Percentiles rank a stretch among this genome's conserved stretches.
These are phyloP conservation scores for Poeciliopsis presidionis DNA, from an alignment of 2,797 vertebrate genomes.

Conservation along the genomic window DNA sequence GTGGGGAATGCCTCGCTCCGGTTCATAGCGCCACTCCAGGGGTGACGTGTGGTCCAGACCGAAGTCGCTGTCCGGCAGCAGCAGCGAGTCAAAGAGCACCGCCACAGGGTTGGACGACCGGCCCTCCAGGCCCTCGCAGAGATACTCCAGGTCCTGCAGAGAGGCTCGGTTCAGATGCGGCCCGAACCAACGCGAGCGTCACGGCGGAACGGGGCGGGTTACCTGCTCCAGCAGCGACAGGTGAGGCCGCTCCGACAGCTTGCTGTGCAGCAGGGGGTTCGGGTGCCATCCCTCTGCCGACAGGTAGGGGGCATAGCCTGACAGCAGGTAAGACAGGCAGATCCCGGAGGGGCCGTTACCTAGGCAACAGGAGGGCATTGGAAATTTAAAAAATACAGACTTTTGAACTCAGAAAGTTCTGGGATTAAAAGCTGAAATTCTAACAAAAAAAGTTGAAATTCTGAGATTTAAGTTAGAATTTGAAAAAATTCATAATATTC, in stretches of 20 bases:
- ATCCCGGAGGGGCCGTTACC: conserved; percentile 86
- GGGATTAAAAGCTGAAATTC: too few relatives aligned
- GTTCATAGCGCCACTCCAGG: conserved; percentile 79
- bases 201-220: neutral
- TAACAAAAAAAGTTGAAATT: too few relatives aligned
- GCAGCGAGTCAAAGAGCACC: conserved; percentile 85
- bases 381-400: too few relatives aligned
- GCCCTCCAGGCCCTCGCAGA: conserved; percentile 84
- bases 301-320: conserved; percentile 83
- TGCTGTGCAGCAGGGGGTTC: conserved; percentile 80
- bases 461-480: too few relatives aligned
- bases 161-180: neutral
- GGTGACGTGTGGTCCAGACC: conserved; percentile 78
- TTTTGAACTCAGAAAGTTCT: too few relatives aligned
- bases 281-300: conserved; percentile 75
- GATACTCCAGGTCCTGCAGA: conserved; percentile 81
- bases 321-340: conserved; percentile 84
- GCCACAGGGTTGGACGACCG: conserved; percentile 84
- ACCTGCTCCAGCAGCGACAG: conserved; percentile 83
- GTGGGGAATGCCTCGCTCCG: conserved; percentile 75
- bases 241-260: conserved; percentile 75
- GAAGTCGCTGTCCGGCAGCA: conserved; percentile 83
- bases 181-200: too few relatives aligned
- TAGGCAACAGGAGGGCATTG: conserved; percentile 32
- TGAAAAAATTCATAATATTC: too few relatives aligned